Evolutionary conservation across 1,140 invertebrate species (phyloP), one percentile per base, ranked within the genome.

Genomic region (Apolygus lucorum): DNA sequence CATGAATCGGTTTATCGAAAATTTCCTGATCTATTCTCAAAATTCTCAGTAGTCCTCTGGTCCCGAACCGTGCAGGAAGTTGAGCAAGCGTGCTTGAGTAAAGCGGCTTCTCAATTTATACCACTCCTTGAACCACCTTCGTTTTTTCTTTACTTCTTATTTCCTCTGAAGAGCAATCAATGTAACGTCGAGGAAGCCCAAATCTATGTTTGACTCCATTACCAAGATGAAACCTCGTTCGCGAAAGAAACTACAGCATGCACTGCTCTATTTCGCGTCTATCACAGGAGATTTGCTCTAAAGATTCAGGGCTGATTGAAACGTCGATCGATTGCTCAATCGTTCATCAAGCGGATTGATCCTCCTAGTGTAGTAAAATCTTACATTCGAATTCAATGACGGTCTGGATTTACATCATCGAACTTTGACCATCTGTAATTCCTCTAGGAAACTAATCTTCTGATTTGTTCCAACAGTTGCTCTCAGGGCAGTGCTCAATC

Each of bases 61-160:
- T 59, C 22, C 54, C 22, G 11, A 59, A 59, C 22, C 22, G 22
- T 21, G 22, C 54, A 59, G 54, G 54, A 59, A 59, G 54, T 59
- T 59, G 2, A 59, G 54, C 8, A 59, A 21, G 22, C 22, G 54
- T 59, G 8, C 54, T 11, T 59, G 54, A 59, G 54, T 59, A 21
- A 59, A 59, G 54, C 54, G 54, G 54, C 22, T 59, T 59, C 11
- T 59, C 11, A 59, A 4, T 59, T 59, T 59, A 21, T 59, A 59
- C 54, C 54, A 52, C 63, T 28, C 24, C 63, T 64, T 27, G 28
- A 28, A 64, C 63, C 63, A 64, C 63, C 63, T 13, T 64, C 63
- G 63, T 64, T 28, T 64, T 64, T 28, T 64, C 63, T 64, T 64
- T 64, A 25, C 25, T 26, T 64, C 27, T 13, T 64, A 25, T 64